Conservation (phyloP, 2,888 invertebrate genomes). For the Erebia ligea region DNA sequence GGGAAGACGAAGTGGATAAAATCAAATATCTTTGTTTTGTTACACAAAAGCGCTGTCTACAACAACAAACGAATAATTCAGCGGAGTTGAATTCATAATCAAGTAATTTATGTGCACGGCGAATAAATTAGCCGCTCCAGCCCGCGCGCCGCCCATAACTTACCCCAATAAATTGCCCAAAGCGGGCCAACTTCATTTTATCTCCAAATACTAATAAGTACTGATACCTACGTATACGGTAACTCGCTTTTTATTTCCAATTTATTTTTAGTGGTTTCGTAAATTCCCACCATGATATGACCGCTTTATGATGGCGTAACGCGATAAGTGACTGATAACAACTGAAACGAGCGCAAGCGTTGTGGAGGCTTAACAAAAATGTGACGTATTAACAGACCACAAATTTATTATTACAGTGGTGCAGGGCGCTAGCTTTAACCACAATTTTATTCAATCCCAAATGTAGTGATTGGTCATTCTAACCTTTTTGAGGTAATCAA, state of each 20-base stretch:
- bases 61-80: slow-evolving; percentile 81
- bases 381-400: slow-evolving; percentile 47
- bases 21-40: slow-evolving; percentile 75
- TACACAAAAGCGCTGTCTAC: slow-evolving; percentile 76
- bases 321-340: slow-evolving; percentile 68
- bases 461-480: slow-evolving; percentile 34
- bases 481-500: slow-evolving; percentile 6
- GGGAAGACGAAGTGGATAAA: slow-evolving; percentile 63
- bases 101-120: slow-evolving; percentile 84
- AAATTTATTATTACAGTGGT: slow-evolving; percentile 33
- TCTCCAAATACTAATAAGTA: slow-evolving; percentile 82
- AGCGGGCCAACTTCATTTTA: slow-evolving; percentile 83
- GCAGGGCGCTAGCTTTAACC: slow-evolving; percentile 10
- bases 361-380: slow-evolving; percentile 52
- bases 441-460: slow-evolving; percentile 13
- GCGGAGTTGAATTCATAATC: slow-evolving; percentile 83
- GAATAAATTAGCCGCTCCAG: slow-evolving; percentile 82
- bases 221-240: slow-evolving; percentile 68
- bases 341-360: slow-evolving; percentile 51
- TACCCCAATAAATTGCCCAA: slow-evolving; percentile 83
- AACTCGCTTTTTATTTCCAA: slow-evolving; percentile 62
- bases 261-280: slow-evolving; percentile 62
- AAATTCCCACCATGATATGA: slow-evolving; percentile 68
- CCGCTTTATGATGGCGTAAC: slow-evolving; percentile 72
- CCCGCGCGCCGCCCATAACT: slow-evolving; percentile 82